These are phyloP conservation scores for Hyles vespertilio DNA, from an alignment of 1,140 invertebrate species.

Conservation along the genomic window DNA sequence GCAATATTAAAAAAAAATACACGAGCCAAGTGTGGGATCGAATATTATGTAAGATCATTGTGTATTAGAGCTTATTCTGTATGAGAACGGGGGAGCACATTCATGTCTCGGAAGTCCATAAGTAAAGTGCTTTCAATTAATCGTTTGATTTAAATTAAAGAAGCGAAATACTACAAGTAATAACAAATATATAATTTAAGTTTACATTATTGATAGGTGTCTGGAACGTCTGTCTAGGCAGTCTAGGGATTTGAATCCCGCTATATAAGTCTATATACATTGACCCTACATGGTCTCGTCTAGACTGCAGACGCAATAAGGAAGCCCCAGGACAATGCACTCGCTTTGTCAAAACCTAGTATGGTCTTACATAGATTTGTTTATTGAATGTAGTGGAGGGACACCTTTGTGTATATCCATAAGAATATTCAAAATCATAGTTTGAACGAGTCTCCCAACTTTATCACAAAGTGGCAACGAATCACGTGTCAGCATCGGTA, in stretches of 20 bases:
- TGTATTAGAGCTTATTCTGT: no score
- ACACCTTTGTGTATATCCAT: not conserved
- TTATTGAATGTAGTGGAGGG: not conserved
- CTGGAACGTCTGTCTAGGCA: conserved; percentile 1
- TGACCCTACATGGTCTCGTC: conserved; percentile 35
- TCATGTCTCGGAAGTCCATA: no score
- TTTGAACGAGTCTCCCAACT: no score
- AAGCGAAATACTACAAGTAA: no score
- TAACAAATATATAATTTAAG: not conserved
- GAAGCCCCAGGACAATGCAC: conserved; percentile 42
- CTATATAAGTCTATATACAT: conserved; percentile 11
- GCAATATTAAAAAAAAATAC: no score
- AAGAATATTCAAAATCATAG: not conserved
- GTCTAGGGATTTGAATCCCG: conserved; percentile 17
- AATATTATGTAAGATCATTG: no score
- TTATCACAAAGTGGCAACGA: no score
- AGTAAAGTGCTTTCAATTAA: no score
- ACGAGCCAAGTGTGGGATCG: no score
- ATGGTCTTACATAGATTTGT: not conserved
- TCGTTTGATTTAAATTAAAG: no score
- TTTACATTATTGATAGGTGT: not conserved
- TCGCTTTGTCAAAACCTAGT: not conserved
- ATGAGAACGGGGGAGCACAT: no score
- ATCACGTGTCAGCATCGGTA: no score
- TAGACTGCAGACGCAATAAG: conserved; percentile 38